Evolutionary conservation across 2,888 invertebrate genomes (phyloP).

Genomic region (Scotopteryx bipunctaria): DNA sequence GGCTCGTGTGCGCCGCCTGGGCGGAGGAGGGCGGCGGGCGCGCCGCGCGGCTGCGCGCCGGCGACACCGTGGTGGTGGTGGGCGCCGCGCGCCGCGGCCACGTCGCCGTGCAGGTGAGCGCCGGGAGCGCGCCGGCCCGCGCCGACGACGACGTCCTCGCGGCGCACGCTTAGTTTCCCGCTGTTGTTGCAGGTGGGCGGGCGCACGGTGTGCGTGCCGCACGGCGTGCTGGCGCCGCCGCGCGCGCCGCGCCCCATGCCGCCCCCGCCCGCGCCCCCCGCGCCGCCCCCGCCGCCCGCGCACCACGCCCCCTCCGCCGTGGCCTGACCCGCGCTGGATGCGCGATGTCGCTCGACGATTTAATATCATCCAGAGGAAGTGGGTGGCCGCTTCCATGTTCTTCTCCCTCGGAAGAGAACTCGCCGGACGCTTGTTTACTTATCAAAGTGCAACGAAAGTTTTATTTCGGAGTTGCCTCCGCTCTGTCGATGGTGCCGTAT

Average conservation of each 20-base stretch:
- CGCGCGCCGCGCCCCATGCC: slow-evolving; percentile 60
- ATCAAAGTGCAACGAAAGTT: neutral
- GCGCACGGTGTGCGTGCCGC: slow-evolving; percentile 70
- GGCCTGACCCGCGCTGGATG: slow-evolving; percentile 10
- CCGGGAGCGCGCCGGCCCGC: slow-evolving; percentile 68
- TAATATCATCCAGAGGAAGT: too few relatives aligned
- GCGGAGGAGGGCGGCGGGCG: slow-evolving; percentile 78
- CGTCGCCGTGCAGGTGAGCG: slow-evolving; percentile 88
- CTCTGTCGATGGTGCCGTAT: slow-evolving; percentile 21
- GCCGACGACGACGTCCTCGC: slow-evolving; percentile 69
- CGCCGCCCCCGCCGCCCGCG: slow-evolving; percentile 43
- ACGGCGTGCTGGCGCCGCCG: slow-evolving; percentile 71
- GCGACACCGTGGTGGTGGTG: slow-evolving; percentile 93
- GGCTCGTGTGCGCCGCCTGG: slow-evolving; percentile 95
- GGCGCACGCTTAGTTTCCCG: too few relatives aligned
- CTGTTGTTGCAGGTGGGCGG: slow-evolving; percentile 51
- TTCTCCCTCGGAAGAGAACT: too few relatives aligned
- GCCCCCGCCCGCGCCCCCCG: slow-evolving; percentile 55
- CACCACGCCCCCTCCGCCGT: slow-evolving; percentile 35
- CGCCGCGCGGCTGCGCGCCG: slow-evolving; percentile 84
- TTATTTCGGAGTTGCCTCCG: slow-evolving; percentile 1
- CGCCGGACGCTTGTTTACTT: neutral
- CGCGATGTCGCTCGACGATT: too few relatives aligned
- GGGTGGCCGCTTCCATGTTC: too few relatives aligned
- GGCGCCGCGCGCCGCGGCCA: slow-evolving; percentile 95